Evolutionary conservation across 2,888 invertebrate genomes (phyloP).

Genomic region (Myopa testacea): DNA sequence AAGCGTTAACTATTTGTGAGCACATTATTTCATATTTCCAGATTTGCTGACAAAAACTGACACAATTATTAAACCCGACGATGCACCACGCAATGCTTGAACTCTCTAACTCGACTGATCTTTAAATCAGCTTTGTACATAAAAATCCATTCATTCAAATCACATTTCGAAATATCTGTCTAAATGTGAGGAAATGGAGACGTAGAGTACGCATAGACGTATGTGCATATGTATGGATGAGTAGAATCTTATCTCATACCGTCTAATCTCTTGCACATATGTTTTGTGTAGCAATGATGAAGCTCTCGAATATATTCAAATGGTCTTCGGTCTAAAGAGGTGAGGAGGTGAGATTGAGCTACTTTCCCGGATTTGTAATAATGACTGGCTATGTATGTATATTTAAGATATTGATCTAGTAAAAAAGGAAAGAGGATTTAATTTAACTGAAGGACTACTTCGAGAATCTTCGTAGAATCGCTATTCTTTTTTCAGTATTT

Average conservation of each 20-base stretch:
- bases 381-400: background rate
- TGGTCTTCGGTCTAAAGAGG: background rate
- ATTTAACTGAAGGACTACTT: too few relatives aligned
- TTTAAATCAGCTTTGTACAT: background rate
- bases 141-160: conserved; percentile 14
- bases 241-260: too few relatives aligned
- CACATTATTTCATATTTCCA: background rate
- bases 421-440: too few relatives aligned
- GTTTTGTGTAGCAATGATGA: background rate
- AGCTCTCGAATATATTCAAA: background rate
- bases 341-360: background rate
- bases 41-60: too few relatives aligned
- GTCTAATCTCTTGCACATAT: background rate
- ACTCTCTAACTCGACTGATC: conserved; percentile 10
- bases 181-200: too few relatives aligned
- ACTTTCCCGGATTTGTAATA: background rate
- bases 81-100: background rate
- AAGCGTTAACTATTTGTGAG: background rate
- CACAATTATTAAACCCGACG: too few relatives aligned
- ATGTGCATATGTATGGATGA: background rate
- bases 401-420: too few relatives aligned
- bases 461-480: too few relatives aligned
- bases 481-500: too few relatives aligned
- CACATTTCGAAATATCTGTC: too few relatives aligned
- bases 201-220: too few relatives aligned